Evolutionary conservation across 2,797 vertebrate genomes (phyloP), one percentile per base, ranked within the genome.

Genomic region (Margarornis squamiger): DNA sequence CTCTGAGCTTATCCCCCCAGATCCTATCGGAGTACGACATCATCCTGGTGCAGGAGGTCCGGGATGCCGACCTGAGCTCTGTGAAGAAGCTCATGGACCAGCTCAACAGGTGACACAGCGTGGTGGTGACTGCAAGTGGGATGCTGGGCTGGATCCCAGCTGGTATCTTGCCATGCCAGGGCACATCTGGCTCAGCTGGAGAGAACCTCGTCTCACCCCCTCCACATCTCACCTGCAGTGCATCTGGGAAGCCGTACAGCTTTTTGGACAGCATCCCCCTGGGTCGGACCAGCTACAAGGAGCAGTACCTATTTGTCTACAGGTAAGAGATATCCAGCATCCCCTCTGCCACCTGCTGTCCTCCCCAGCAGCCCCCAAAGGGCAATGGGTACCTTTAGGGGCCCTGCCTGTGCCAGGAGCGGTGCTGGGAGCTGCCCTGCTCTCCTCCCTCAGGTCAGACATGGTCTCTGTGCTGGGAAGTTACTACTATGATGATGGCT

Each of bases 281-380:
- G 92, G 99, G 99, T 7, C 97, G 98, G 54, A 97, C 17, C 96
- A 89, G 86, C 81, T 99, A 99, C 67, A 99, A 97, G 92, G 99
- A 99, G 92, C 97, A 97, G 90, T 99, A 99, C 59, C 98, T 99
- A 65, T 99, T 98, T 55, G 45, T 99, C 77, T 99, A 98, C 98
- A 99, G 98, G 99, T 99, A 81, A 68, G 19, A 27, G 21, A 12
- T n/a, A 14, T 18, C 30, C 0, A 1, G 49, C 0, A 2, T 49
- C 19, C 34, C 43, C 26, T 0, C 0, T 6, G 4, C 32, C 52
- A 72, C 27, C 67, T 1, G 2, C 36, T 59, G 32, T 49, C 39
- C 45, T 39, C 52, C 26, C 17, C 26, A 16, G 51, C 9, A 16
- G 12, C 14, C 27, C 39, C 72, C 4, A 4, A 26, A 73, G 34